Base-by-base conservation (phyloP, 2,113 vertebrate species). In the Phaethornis superciliosus region DNA sequence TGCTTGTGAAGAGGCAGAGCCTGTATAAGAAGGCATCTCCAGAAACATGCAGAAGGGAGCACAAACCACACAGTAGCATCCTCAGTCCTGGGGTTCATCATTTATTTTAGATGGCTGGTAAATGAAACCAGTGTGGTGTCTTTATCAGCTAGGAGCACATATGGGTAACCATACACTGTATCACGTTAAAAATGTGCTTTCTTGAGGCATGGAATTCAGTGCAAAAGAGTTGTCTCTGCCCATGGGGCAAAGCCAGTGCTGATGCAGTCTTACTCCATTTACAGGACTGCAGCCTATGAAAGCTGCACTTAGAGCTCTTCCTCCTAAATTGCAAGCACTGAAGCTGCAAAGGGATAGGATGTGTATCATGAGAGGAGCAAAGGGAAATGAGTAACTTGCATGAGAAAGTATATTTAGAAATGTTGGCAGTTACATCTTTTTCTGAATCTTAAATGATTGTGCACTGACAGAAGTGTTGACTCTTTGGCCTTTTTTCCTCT, bases 271-370 rank as follows among this genome's bases (percentile, higher is more conserved):
- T 44, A 69, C 64, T 60, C 68, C n/a, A 47, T 75, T 90, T 49
- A 17, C 1, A 0, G 69, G 52, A 46, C 18, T 60, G 40, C 44
- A 35, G 18, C 80, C 58, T 67, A 21, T 44, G 30, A 75, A 88
- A 44, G 28, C 52, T 0, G 0, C 2, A 0, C 27, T 24, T 46
- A 12, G 47, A 60, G 33, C n/a, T 56, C 84, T 75, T 70, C 56
- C 46, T 71, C 42, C 35, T 55, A 9, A 87, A 26, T 9, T 56
- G 32, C 24, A 33, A 28, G 11, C 13, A 2, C 15, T 19, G 40
- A 46, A 75, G 47, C 28, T 70, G 56, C 33, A 0, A 0, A 0
- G 10, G 30, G 49, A 35, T 20, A 56, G 37, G 58, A 15, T 0
- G 0, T 18, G 20, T 23, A 1, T 22, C 28, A 5, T 62, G 33